phyloP scores from a whole-genome alignment of 2,888 invertebrate genomes.

The Ceriagrion tenellum region DNA sequence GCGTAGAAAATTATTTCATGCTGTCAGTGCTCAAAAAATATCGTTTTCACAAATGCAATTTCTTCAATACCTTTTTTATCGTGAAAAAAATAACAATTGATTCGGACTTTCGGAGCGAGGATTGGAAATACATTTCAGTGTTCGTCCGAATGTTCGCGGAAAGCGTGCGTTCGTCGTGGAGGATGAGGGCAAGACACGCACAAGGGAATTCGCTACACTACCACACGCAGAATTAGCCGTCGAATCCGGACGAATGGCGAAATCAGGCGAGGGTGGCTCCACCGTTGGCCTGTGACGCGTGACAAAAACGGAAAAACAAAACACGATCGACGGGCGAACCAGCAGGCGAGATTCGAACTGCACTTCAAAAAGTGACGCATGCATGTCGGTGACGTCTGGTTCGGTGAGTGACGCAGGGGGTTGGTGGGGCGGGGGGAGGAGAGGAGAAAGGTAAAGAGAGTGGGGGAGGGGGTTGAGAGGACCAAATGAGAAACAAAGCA shows the following conservation, averaged over 20 bases:
- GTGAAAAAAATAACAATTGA: no score
- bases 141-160: neutral
- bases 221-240: neutral
- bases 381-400: slow-evolving; percentile 4
- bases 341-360: slow-evolving; percentile 14
- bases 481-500: slow-evolving; percentile 14
- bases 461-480: no score
- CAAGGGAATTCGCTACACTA: neutral
- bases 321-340: neutral
- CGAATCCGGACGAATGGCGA: neutral
- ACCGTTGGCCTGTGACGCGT: neutral
- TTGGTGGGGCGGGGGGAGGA: neutral
- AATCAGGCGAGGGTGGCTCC: neutral
- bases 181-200: neutral
- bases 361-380: neutral
- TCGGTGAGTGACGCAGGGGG: neutral
- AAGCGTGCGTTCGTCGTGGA: neutral
- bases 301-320: neutral
- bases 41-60: no score
- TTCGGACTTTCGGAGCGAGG: neutral
- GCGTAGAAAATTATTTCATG: no score
- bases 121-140: neutral
- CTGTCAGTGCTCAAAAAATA: no score
- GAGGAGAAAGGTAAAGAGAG: neutral
- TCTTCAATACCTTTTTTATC: no score